Conservation (phyloP, 2,888 invertebrate species). For the Carcina quercana region DNA sequence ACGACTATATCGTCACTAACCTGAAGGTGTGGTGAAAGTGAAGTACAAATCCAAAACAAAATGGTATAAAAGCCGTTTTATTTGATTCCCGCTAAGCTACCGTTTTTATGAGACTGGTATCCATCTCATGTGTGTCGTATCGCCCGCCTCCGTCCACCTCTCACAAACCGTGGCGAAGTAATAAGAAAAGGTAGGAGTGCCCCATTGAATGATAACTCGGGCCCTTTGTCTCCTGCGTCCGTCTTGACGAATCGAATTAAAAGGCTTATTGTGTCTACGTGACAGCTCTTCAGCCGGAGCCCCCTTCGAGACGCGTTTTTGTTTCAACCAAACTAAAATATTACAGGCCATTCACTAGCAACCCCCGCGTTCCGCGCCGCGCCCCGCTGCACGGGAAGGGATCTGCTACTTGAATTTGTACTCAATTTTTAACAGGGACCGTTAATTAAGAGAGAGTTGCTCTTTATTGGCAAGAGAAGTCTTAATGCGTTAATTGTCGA, state of each 20-base stretch:
- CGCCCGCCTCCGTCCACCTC: constrained; percentile 39
- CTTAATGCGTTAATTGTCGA: constrained; percentile 74
- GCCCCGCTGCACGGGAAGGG: constrained; percentile 39
- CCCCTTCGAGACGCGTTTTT: constrained; percentile 44
- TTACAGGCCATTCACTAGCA: constrained; percentile 71
- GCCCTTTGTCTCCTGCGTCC: constrained; percentile 68
- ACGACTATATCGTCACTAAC: no score
- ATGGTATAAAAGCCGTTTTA: no score
- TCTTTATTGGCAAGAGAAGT: constrained; percentile 67
- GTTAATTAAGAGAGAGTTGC: constrained; percentile 70
- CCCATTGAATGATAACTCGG: constrained; percentile 74
- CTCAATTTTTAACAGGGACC: constrained; percentile 72
- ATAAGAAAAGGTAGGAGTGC: constrained; percentile 73
- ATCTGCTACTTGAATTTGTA: constrained; percentile 71
- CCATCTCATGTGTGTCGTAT: constrained; percentile 35
- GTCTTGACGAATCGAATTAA: constrained; percentile 74
- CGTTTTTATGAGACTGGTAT: no score
- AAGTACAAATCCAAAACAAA: no score
- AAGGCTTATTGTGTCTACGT: constrained; percentile 75
- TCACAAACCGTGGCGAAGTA: constrained; percentile 64
- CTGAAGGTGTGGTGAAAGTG: no score
- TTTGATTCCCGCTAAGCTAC: no score
- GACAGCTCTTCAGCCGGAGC: constrained; percentile 50
- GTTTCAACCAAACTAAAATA: constrained; percentile 74
- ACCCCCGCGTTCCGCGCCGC: no score